phyloP scores from a whole-genome alignment of 1,140 invertebrate genomes.

The Mylabris phalerata region DNA sequence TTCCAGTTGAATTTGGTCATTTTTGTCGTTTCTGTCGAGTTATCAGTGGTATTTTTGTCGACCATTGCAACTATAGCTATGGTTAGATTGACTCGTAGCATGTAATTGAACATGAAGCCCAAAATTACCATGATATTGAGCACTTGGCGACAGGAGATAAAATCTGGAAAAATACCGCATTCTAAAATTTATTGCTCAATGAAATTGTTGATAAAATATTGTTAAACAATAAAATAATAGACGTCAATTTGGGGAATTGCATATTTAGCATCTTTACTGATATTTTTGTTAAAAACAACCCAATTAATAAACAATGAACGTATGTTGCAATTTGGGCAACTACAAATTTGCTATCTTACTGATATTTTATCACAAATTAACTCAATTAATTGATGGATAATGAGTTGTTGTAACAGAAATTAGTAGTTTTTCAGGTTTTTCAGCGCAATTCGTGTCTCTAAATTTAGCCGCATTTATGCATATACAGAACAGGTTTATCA shows the following conservation, averaged over 20 bases:
- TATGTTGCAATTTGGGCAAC: too few relatives aligned
- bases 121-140: slow-evolving; percentile 77
- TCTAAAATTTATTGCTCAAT: too few relatives aligned
- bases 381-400: too few relatives aligned
- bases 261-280: too few relatives aligned
- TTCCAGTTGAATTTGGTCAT: slow-evolving; percentile 19
- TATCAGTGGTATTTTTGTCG: slow-evolving; percentile 45
- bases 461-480: background rate
- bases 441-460: too few relatives aligned
- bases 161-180: slow-evolving; percentile 19
- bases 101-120: slow-evolving; percentile 84
- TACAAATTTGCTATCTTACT: too few relatives aligned
- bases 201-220: too few relatives aligned
- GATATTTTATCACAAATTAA: too few relatives aligned
- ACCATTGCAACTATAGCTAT: slow-evolving; percentile 87
- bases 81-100: slow-evolving; percentile 79
- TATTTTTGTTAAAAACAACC: too few relatives aligned
- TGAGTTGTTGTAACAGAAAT: too few relatives aligned
- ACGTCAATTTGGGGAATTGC: background rate
- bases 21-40: slow-evolving; percentile 7
- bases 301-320: too few relatives aligned
- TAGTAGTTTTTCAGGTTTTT: too few relatives aligned
- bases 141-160: slow-evolving; percentile 66
- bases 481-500: background rate
- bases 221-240: background rate